Base-by-base conservation (phyloP, 1,140 invertebrate species). In the Ips nitidus region DNA sequence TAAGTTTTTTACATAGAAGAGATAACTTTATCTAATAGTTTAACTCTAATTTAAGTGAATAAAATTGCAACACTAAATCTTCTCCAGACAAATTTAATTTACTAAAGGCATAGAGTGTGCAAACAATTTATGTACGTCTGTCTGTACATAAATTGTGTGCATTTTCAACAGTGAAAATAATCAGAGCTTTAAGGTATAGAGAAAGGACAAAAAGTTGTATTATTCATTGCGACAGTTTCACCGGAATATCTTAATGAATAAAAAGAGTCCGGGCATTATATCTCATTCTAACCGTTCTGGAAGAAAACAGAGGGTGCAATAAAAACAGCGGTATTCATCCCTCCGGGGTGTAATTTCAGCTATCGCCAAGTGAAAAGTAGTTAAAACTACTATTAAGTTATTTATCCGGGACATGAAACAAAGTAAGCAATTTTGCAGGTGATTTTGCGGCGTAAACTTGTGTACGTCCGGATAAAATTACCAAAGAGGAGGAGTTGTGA, bases 341-440 rank as follows among this genome's bases (percentile, higher is more conserved):
- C 52, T 37, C 52, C 36, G 7, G 37, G 52, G 52, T 22, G 52
- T 37, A 55, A 38, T 55, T 55, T 55, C 8, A 22, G 8, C 52
- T 22, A 36, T 37, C 37, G 52, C 52, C 52, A 37, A 55, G 52
- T 55, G 52, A 55, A 55, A 55, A 55, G 52, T 55, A 55, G 52
- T 55, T 36, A 55, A 55, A 55, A 37, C 52, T 55, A 37, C n/a
- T 55, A 55, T 55, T 55, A 55, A 55, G 8, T 55, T 55, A 55
- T 55, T 55, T 55, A 55, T 55, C 52, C 52, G 52, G 52, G 52
- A 55, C 37, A 55, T 55, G 37, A 55, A 37, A 5, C 37, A 55
- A 55, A 55, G 52, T 5, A 55, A 55, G n/a, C 37, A 55, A 55
- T 38, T 55, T 55, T 55, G 52, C 37, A 36, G 52, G 52, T 55